Percentiles rank a stretch among this genome's conserved stretches.
These are phyloP conservation scores for Caenorhabditis sp. DNA, from an alignment of 2,888 invertebrate species.

Conservation along the genomic window DNA sequence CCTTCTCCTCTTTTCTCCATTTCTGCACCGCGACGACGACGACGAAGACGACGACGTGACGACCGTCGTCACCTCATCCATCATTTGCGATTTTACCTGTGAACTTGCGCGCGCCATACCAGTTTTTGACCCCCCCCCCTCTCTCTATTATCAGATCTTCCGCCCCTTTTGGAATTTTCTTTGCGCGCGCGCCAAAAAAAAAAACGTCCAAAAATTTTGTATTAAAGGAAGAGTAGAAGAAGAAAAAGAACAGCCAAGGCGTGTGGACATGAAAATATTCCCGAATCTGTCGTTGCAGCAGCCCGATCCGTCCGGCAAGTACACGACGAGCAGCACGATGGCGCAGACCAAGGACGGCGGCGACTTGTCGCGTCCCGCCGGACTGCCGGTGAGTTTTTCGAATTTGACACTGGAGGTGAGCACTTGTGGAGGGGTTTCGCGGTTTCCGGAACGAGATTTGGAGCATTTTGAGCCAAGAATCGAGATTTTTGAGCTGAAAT, in stretches of 20 bases:
- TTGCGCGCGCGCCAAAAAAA: neutral
- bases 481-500: neutral
- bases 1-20: too few species aligned
- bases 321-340: constrained; percentile 46
- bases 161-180: constrained; percentile 1
- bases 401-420: neutral
- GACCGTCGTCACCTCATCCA: constrained; percentile 6
- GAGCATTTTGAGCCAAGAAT: neutral
- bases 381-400: constrained; percentile 37
- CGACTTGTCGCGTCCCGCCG: constrained; percentile 56
- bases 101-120: neutral
- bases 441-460: neutral
- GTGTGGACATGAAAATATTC: neutral
- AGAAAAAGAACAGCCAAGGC: neutral
- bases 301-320: constrained; percentile 45
- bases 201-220: neutral
- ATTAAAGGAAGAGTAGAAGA: neutral
- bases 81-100: neutral
- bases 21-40: too few species aligned
- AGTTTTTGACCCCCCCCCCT: neutral
- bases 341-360: constrained; percentile 59
- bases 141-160: constrained; percentile 4
- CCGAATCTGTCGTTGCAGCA: constrained; percentile 34
- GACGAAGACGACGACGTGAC: too few species aligned
- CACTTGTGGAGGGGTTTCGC: neutral